Base-by-base conservation (phyloP, 1,140 invertebrate species). In the Bicyclus anynana region DNA sequence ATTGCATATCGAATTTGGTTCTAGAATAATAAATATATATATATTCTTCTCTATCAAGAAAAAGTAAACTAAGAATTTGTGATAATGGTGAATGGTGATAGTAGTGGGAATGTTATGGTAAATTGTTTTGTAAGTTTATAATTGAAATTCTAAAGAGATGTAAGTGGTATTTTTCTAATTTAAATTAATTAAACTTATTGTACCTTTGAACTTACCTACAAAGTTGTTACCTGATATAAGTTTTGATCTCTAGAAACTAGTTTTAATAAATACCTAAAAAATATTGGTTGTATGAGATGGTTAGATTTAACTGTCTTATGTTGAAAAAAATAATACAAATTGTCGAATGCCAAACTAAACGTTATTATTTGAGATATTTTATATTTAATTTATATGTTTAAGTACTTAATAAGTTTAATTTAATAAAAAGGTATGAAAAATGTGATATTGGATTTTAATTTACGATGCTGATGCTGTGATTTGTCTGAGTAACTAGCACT, bases 211-310 rank as follows among this genome's bases (percentile, higher is more conserved):
- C 51, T 57, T 70, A 67, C 63, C 65, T 64, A 65, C 65, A 71
- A 67, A 74, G 59, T 75, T 67, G 80, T 85, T 86, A 86, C 81
- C 81, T 84, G 81, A 87, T 77, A 72, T 73, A 83, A 79, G 73
- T 77, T 80, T 73, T 87, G 81, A 84, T 84, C 81, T 87, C 84
- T 78, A 79, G 68, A 80, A 78, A 67, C 76, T 82, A 83, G 77
- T 81, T 77, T 70, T 74, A 72, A 67, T 66, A 59, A 65, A 53
- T 71, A 72, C 58, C 42, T 65, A 74, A 62, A 62, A 58, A 16
- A 62, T 72, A 59, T 66, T 65, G 71, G 72, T 77, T 78, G 79
- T 74, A 74, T 73, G 73, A 67, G 67, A 70, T 65, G n/a, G 66
- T 53, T 63, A 69, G 62, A 59, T 49, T 52, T 53, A 62, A 57